phyloP scores from a whole-genome alignment of 2,888 invertebrate genomes.

The Campoplex nolae region DNA sequence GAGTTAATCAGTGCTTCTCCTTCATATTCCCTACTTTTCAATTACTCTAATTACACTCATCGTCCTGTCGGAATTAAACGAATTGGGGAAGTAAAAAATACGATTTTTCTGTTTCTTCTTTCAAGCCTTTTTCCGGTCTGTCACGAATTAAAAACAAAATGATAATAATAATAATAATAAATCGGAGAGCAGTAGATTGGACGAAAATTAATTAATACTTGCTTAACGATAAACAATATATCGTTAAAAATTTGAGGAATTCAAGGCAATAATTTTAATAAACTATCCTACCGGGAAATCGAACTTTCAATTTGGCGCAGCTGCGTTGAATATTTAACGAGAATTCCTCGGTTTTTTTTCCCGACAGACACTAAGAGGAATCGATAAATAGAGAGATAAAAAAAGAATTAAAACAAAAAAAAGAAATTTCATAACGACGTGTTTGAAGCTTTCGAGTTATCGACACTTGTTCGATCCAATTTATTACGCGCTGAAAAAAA shows the following conservation, averaged over 20 bases:
- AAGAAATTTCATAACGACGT: background rate
- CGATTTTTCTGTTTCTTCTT: background rate
- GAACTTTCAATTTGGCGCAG: constrained; percentile 6
- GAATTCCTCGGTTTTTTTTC: constrained; percentile 22
- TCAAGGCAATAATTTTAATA: background rate
- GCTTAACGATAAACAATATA: background rate
- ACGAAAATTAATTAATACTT: background rate
- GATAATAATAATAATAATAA: background rate
- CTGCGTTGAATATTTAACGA: constrained; percentile 16
- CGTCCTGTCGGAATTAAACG: background rate
- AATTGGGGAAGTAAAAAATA: background rate
- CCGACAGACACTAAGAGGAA: background rate
- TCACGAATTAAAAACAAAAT: background rate
- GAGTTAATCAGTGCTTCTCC: background rate
- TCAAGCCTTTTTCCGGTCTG: background rate
- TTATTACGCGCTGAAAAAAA: background rate
- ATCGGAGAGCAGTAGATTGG: background rate
- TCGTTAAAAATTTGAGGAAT: constrained; percentile 25
- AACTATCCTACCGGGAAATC: constrained; percentile 1
- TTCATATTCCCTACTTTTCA: background rate
- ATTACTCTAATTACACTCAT: constrained; percentile 1
- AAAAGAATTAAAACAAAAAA: background rate
- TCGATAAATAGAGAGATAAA: background rate
- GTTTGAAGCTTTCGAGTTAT: constrained; percentile 1
- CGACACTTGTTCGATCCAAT: constrained; percentile 8